phyloP scores from a whole-genome alignment of 2,888 invertebrate species.

The Apamea epomidion region DNA sequence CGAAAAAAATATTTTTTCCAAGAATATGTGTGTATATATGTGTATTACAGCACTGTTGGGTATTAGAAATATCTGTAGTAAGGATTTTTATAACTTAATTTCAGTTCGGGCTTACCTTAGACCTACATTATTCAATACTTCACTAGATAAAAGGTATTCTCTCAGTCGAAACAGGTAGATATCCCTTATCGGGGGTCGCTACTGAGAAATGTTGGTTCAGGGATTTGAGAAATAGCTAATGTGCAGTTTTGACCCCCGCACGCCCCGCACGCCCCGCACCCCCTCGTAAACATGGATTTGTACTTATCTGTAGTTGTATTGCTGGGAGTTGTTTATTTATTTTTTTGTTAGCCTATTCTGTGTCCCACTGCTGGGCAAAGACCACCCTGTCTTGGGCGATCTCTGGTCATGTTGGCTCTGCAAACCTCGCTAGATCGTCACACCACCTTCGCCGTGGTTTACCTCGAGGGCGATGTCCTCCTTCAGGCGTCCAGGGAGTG shows the following conservation, averaged over 20 bases:
- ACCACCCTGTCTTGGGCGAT: no score
- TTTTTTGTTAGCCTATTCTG: no score
- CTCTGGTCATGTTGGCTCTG: no score
- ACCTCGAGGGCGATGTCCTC: no score
- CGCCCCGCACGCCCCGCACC: not conserved
- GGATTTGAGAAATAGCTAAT: constrained; percentile 52
- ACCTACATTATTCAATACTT: constrained; percentile 61
- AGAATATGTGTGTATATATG: constrained; percentile 25
- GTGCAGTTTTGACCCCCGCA: constrained; percentile 51
- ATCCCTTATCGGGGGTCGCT: constrained; percentile 54
- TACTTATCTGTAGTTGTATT: constrained; percentile 53
- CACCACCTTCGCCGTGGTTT: no score
- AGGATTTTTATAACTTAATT: constrained; percentile 60
- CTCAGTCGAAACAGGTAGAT: constrained; percentile 58
- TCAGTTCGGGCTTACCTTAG: constrained; percentile 50
- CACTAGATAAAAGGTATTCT: constrained; percentile 58
- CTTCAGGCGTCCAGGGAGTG: no score
- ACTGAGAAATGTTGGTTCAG: constrained; percentile 52
- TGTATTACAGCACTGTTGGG: constrained; percentile 36
- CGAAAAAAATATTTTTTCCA: constrained; percentile 10
- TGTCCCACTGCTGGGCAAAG: no score
- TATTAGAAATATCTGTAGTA: constrained; percentile 43
- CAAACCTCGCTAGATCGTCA: no score
- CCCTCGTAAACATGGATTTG: constrained; percentile 41
- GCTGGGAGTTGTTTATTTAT: not conserved